These are phyloP conservation scores for Petaurus breviceps DNA, from an alignment of 2,113 vertebrate species.

Conservation along the genomic window DNA sequence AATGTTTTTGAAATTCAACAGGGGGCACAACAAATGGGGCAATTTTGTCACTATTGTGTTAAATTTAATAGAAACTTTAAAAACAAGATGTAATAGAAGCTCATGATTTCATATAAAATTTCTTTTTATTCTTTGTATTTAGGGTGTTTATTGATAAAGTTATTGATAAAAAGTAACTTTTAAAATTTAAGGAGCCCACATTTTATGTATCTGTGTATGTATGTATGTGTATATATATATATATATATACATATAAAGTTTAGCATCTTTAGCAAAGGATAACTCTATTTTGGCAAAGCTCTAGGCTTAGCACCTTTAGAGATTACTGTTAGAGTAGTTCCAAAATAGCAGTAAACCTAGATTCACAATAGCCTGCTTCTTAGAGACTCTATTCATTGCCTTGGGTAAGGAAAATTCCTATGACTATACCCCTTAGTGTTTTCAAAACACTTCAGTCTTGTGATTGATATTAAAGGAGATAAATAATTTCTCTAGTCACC, in stretches of 20 bases:
- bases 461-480: neutral
- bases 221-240: too few species aligned
- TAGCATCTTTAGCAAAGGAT: neutral
- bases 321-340: neutral
- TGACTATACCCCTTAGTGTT: neutral
- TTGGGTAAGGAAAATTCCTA: neutral
- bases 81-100: neutral
- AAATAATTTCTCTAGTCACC: neutral
- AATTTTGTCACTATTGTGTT: neutral
- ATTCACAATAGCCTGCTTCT: neutral
- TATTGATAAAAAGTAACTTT: neutral
- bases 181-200: neutral
- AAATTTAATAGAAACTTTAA: neutral
- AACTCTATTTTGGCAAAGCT: neutral
- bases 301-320: neutral
- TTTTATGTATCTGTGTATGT: neutral
- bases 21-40: neutral
- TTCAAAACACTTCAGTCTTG: neutral
- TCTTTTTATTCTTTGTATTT: neutral
- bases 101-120: neutral
- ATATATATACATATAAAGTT: neutral
- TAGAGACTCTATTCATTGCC: neutral
- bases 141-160: neutral
- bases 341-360: neutral
- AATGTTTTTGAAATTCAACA: neutral